A percentile compares a stretch with the other conserved stretches of the same genome.
Evolutionary conservation across 2,113 vertebrate genomes (phyloP).

Genomic region (Chionomys nivalis): DNA sequence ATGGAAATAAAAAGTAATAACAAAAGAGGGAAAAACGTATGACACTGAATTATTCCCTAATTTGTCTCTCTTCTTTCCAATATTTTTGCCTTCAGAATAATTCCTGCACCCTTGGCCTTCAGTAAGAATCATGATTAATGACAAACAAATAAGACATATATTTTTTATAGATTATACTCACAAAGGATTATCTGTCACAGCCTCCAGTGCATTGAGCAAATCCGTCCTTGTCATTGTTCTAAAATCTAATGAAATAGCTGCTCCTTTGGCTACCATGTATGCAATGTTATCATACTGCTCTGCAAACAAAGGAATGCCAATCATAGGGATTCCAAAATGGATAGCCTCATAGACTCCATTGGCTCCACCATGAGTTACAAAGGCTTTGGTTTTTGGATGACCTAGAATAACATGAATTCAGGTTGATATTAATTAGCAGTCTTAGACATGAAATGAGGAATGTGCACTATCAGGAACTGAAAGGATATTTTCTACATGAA

Average conservation of each 20-base stretch:
- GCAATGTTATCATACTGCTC: conserved; percentile 87
- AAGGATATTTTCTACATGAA: not conserved
- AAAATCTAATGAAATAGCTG: conserved; percentile 86
- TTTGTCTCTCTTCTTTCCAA: too few species aligned
- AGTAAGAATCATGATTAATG: not conserved
- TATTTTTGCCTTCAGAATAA: not conserved
- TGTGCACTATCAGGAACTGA: not conserved
- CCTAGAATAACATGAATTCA: not conserved
- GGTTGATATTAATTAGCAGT: not conserved
- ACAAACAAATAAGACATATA: not conserved
- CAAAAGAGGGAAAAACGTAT: too few species aligned
- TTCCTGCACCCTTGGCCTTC: not conserved
- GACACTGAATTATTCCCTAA: too few species aligned
- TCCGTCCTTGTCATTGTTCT: conserved; percentile 79
- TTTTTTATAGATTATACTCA: not conserved
- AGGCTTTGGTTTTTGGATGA: not conserved
- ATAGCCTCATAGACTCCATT: not conserved
- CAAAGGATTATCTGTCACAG: conserved; percentile 80
- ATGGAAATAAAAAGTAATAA: too few species aligned
- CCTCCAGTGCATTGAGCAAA: conserved; percentile 85
- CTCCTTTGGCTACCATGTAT: conserved; percentile 85
- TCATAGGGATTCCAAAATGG: conserved; percentile 85
- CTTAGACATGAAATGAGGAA: not conserved
- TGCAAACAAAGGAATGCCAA: conserved; percentile 88
- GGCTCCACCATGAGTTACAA: not conserved